Percentiles rank a stretch among this genome's conserved stretches.
phyloP scores from a whole-genome alignment of 1,140 invertebrate genomes.

The Drosophila watanabei region DNA sequence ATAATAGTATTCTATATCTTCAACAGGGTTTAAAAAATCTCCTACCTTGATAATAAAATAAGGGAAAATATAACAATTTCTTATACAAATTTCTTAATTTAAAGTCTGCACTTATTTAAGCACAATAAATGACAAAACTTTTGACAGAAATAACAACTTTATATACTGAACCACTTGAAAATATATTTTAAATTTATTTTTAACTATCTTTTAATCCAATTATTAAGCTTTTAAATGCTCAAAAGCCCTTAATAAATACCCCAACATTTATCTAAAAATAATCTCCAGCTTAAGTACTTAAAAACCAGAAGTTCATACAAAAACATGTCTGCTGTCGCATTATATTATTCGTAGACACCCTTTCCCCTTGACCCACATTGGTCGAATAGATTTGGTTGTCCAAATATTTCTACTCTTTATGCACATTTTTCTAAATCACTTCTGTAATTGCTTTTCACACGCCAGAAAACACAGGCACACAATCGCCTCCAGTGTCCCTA shows the following conservation, averaged over 20 bases:
- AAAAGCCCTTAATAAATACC: background rate
- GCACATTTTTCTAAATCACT: constrained; percentile 44
- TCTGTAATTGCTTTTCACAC: constrained; percentile 56
- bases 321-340: constrained; percentile 5
- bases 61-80: background rate
- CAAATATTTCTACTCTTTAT: constrained; percentile 37
- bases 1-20: background rate
- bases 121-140: background rate
- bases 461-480: constrained; percentile 3
- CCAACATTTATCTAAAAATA: background rate
- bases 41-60: no score
- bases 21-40: background rate
- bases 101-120: background rate
- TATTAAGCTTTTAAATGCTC: background rate
- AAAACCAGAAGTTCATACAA: background rate
- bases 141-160: background rate
- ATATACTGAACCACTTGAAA: background rate
- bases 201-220: background rate
- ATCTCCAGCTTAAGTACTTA: background rate
- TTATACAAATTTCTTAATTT: background rate
- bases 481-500: background rate
- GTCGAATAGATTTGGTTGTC: constrained; percentile 14
- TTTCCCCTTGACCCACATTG: constrained; percentile 3
- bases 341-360: background rate
- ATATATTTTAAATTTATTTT: background rate